Evolutionary conservation across 2,113 vertebrate species (phyloP), one percentile per base, ranked within the genome.

Genomic region (Nymphicus hollandicus): DNA sequence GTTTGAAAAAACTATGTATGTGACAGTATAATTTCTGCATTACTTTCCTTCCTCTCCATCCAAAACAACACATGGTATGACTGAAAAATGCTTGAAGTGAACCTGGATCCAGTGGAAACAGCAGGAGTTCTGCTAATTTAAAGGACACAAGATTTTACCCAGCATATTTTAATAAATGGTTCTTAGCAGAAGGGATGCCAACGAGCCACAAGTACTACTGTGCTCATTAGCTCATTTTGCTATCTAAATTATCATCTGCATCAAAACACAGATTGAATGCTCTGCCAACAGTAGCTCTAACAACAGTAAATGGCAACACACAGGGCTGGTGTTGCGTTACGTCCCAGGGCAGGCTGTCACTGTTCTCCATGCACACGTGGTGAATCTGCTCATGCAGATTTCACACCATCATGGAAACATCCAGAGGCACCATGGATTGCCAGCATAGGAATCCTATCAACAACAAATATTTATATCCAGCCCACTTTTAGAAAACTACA

Each of bases 341-440:
- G 39, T 39, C 58, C 61, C 64, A 11, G 64, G n/a, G 35, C 70
- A 71, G 35, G 58, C 58, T 72, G 41, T 41, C 41, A 41, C 41
- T 41, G 41, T 17, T 33, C 31, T 43, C 18, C 31, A 3, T 0
- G 4, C 35, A 25, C 46, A 23, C 22, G 3, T 1, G 8, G 35
- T 19, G 29, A 11, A n/a, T 13, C 39, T 19, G 69, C 83, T 71
- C 79, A 13, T 43, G 10, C 35, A 41, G 56, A 80, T 37, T 43
- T 84, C 47, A 3, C 9, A 4, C 16, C 50, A 24, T 4, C 78
- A 22, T 0, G 4, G 56, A 46, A 41, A 25, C 65, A 28, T 37
- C 9, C 65, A 39, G 0, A 28, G 63, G 24, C 25, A 35, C 13
- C 11, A 0, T 14, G 20, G 23, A 69, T 35, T 28, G 39, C 17